Base-by-base conservation (phyloP, 2,888 invertebrate species). In the Oligia latruncula region DNA sequence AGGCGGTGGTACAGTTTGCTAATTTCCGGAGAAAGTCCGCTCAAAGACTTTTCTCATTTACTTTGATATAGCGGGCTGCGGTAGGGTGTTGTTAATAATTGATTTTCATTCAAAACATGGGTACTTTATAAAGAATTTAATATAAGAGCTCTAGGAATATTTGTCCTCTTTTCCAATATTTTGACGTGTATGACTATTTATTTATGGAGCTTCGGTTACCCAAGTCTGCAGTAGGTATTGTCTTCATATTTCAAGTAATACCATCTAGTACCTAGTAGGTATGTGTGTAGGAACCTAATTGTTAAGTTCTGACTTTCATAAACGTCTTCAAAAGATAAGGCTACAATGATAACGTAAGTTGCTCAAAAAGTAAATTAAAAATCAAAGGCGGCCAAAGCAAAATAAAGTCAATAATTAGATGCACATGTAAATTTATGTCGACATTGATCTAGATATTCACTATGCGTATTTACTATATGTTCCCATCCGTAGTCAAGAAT, bases 11-110 rank as follows among this genome's bases (percentile, higher is more conserved):
- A 77, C 55, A 65, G 35, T 76, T 77, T 52, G 66, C 65, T 74
- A 67, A 77, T 85, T 85, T 74, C 78, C 72, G 81, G 68, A 40
- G 68, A 76, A 55, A 82, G 55, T 55, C 40, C 67, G 64, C 67
- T 74, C 64, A 65, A 82, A 74, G 64, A 72, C 58, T 83, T 79
- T 79, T 79, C 70, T 71, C 60, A 71, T 73, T 73, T 62, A 64
- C 43, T 64, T 40, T 40, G 52, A 29, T 49, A 46, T 17, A 67
- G 35, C 20, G 3, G 43, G 46, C 60, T 81, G 35, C 35, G 66
- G 43, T 55, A 40, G 43, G 35, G 23, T n/a, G 2, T 81, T 81
- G 2, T 70, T 29, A 11, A 58, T 65, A 40, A 58, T 71, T 55
- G 77, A 62, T 62, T 71, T 77, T 67, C 55, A 23, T 67, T 74